phyloP scores from a whole-genome alignment of 2,888 invertebrate species.

The Apamea anceps region DNA sequence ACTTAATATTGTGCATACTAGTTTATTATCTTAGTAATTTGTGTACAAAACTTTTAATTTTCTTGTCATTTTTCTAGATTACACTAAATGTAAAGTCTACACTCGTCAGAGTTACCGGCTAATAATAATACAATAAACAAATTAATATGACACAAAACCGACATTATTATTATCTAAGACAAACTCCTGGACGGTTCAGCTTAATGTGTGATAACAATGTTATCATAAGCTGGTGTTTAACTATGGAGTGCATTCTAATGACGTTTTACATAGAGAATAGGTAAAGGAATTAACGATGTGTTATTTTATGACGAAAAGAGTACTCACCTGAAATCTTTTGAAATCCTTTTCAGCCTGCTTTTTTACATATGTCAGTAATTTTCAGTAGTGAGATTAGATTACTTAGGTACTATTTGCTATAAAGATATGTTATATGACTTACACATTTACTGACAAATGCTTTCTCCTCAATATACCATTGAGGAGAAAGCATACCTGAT shows the following conservation, averaged over 20 bases:
- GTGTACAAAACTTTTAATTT: constrained; percentile 5
- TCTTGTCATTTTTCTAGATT: constrained; percentile 34
- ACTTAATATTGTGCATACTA: not conserved
- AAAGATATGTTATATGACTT: not conserved
- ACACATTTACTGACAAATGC: not conserved
- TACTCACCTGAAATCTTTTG: not conserved
- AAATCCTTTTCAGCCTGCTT: not conserved
- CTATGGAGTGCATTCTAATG: constrained; percentile 30
- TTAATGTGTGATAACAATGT: constrained; percentile 26
- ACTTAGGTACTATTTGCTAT: not conserved
- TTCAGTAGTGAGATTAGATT: not conserved
- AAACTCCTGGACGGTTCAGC: constrained; percentile 45
- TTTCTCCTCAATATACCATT: not conserved
- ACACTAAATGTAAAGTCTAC: constrained; percentile 31
- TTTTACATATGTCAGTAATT: not conserved
- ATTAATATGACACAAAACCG: not conserved
- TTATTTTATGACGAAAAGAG: constrained; percentile 1
- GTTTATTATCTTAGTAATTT: not conserved
- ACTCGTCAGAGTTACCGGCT: not conserved
- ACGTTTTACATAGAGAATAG: constrained; percentile 11
- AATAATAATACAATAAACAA: constrained; percentile 35
- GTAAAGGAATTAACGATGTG: not conserved
- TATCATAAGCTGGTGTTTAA: constrained; percentile 28
- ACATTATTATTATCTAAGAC: constrained; percentile 35
- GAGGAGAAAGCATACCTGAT: too few relatives aligned